These are phyloP conservation scores for Standfussiana lucernea DNA, from an alignment of 2,888 invertebrate species.

Conservation along the genomic window DNA sequence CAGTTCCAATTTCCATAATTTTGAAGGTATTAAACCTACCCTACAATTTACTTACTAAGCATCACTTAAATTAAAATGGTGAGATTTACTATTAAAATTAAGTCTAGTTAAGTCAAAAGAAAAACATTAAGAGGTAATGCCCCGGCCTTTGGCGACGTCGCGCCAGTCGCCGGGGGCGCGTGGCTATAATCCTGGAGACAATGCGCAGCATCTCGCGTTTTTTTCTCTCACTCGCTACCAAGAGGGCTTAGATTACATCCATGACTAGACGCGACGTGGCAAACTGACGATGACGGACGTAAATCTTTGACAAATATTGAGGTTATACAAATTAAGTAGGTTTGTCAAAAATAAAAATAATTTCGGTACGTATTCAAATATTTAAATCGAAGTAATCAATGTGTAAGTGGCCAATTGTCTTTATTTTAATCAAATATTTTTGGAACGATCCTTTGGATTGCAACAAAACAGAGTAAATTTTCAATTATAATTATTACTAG, in stretches of 20 bases:
- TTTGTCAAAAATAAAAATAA: neutral
- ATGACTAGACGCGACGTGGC: constrained; percentile 34
- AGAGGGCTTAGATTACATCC: constrained; percentile 60
- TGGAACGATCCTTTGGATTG: neutral
- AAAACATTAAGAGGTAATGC: constrained; percentile 41
- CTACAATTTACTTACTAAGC: neutral
- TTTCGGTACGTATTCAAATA: neutral
- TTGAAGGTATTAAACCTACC: neutral
- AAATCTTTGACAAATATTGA: neutral
- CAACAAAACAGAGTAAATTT: neutral
- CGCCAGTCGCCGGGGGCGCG: constrained; percentile 71
- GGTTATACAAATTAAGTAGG: neutral
- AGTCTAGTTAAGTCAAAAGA: constrained; percentile 17
- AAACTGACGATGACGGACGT: neutral
- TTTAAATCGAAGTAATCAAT: neutral
- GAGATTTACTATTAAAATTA: neutral
- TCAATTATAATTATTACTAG: too few relatives aligned
- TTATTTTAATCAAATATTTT: neutral
- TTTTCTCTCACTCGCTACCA: constrained; percentile 65
- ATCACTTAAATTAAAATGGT: neutral
- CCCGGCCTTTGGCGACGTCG: constrained; percentile 30
- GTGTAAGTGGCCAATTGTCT: neutral
- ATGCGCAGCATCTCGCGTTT: constrained; percentile 60
- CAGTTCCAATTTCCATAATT: constrained; percentile 32
- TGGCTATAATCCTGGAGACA: constrained; percentile 72